Base-by-base conservation (phyloP, 2,113 vertebrate species). In the Aegotheles bennettii region DNA sequence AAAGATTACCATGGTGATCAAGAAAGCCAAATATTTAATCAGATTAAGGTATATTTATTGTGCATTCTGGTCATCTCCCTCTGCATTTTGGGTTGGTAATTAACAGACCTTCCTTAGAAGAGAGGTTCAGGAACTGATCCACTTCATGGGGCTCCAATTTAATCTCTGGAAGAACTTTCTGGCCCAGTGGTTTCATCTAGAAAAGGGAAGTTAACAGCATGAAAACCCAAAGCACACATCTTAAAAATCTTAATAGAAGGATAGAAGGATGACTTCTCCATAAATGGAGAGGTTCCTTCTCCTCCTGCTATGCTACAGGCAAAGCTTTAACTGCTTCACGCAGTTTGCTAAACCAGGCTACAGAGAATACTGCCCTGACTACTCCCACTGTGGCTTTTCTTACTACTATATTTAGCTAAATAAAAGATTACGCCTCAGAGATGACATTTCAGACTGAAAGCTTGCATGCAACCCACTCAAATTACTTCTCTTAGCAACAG, bases 71-170 rank as follows among this genome's bases (percentile, higher is more conserved):
- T 50, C 53, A 60, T 71, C 50, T 40, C 29, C 29, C 43, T 23
- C 45, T 80, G n/a, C 31, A 78, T 68, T 54, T 75, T 65, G 10
- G 3, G 28, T 48, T 38, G 42, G 13, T 45, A 69, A 80, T 64
- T 59, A 80, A 95, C 98, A 84, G 56, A 98, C 98, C 98, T 98
- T 98, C 99, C 98, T 99, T 99, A 75, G 99, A 98, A 68, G 99
- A 99, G 60, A 99, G 98, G 95, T 99, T 99, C 60, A 99, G 98
- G 92, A 99, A 99, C 97, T 99, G 99, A 96, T 99, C 99, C 85
- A 99, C 99, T 97, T 99, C 99, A 43, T 99, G 99, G n/a, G 99
- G 99, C 88, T 99, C 99, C 98, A 99, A 93, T 90, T 99, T 99
- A 75, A 99, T 99, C 97, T 99, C 98, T 16, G 99, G 99, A 87